These are phyloP conservation scores for Pseudorasbora parva DNA, from an alignment of 2,113 vertebrate species.

Conservation along the genomic window DNA sequence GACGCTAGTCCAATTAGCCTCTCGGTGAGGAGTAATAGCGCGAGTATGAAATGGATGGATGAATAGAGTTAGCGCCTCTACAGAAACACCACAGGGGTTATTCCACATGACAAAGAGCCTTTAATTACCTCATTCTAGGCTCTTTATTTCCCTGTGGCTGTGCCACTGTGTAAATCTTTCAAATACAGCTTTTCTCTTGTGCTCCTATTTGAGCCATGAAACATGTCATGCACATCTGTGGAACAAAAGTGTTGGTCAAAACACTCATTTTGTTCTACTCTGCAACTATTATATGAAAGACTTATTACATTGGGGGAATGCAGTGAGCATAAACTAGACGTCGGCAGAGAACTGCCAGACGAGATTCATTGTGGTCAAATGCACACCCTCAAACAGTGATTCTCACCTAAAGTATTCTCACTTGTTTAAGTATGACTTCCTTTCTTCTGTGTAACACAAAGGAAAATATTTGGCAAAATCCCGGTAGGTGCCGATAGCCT, in stretches of 20 bases:
- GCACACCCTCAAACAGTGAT: not conserved
- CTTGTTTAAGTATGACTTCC: no score
- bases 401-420: no score
- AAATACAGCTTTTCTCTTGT: constrained; percentile 33
- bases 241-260: not conserved
- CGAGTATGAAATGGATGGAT: constrained; percentile 47
- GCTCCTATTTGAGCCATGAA: constrained; percentile 31
- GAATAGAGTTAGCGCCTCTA: constrained; percentile 37
- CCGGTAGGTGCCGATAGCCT: no score
- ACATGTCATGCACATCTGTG: constrained; percentile 39
- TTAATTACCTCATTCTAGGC: constrained; percentile 58
- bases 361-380: not conserved
- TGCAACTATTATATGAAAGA: not conserved
- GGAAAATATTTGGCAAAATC: not conserved
- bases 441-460: no score
- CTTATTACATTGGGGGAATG: not conserved
- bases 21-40: constrained; percentile 46
- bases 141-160: constrained; percentile 43
- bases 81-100: constrained; percentile 43
- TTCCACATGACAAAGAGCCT: constrained; percentile 57
- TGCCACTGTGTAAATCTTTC: constrained; percentile 49
- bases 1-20: constrained; percentile 46
- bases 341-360: not conserved
- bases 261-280: not conserved
- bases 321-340: not conserved